Evolutionary conservation across 2,113 vertebrate genomes (phyloP), one percentile per base, ranked within the genome.

Genomic region (Eclectus roratus): DNA sequence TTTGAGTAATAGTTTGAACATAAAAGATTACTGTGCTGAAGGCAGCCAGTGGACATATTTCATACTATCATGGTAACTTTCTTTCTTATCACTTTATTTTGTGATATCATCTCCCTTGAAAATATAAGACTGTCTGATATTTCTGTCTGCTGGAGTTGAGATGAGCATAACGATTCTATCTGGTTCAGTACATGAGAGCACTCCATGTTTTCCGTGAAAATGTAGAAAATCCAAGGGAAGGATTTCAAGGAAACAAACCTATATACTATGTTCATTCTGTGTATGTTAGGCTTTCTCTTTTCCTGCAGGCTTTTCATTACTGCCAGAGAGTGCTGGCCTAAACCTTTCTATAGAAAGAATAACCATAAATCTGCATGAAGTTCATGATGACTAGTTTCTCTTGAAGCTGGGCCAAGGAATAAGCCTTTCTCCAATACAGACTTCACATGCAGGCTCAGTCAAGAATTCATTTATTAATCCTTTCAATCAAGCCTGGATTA

Each of bases 401-500:
- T 97, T 98, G 98, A 97, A 97, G 85, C 28, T 23, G 4, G 84
- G 97, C 98, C 98, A 98, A 96, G 91, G 96, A 96, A 95, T 74
- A 95, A 98, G 96, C 91, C 94, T 97, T 97, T 97, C 94, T 96
- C 96, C 97, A 97, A 96, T 95, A 96, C 85, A 96, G 88, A 96
- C 95, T 96, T 95, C 96, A 96, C 95, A 94, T 80, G 93, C 78
- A 92, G 95, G 95, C 97, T 97, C 96, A 97, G 97, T 97, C 96
- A 97, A 97, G 96, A 98, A 98, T 97, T 96, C 97, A 96, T 97
- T 96, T 97, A 97, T 96, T 98, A 98, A 98, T 98, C 98, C 98
- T 91, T 95, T 96, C 91, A 83, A 89, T 96, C 80, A 85, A 96
- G 95, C 87, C 87, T 91, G 95, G 96, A 97, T 97, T 96, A 98